Conservation (phyloP, 1,140 invertebrate genomes). For the Calosoma granatense region DNA sequence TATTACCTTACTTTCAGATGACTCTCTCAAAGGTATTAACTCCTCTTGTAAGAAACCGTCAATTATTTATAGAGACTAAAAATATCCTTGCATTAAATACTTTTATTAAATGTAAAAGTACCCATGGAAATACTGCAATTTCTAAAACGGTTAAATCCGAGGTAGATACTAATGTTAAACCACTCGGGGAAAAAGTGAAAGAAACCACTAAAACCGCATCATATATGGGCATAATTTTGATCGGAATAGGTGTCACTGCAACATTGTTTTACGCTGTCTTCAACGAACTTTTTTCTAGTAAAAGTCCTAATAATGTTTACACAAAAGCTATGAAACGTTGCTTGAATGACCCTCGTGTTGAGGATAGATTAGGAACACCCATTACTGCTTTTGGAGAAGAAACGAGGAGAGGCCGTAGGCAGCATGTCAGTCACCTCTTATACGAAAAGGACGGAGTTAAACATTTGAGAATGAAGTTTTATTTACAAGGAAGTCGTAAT, state of each 20-base stretch:
- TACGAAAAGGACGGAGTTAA: constrained; percentile 65
- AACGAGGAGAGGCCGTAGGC: constrained; percentile 61
- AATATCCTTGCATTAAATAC: not conserved
- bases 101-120: not conserved
- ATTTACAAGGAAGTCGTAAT: constrained; percentile 69
- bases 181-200: constrained; percentile 65
- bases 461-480: constrained; percentile 81
- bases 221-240: constrained; percentile 69
- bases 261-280: constrained; percentile 74
- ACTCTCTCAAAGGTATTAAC: not conserved
- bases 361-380: constrained; percentile 70
- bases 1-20: not conserved
- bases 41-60: not conserved
- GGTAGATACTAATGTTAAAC: constrained; percentile 45
- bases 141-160: constrained; percentile 15
- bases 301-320: constrained; percentile 78
- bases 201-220: constrained; percentile 77
- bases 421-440: constrained; percentile 57
- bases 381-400: constrained; percentile 83
- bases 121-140: not conserved
- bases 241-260: constrained; percentile 65
- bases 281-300: constrained; percentile 74
- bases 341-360: constrained; percentile 51
- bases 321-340: constrained; percentile 65
- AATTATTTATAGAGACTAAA: not conserved